Evolutionary conservation across 1,140 invertebrate species (phyloP).

Genomic region (Penaeus chinensis): DNA sequence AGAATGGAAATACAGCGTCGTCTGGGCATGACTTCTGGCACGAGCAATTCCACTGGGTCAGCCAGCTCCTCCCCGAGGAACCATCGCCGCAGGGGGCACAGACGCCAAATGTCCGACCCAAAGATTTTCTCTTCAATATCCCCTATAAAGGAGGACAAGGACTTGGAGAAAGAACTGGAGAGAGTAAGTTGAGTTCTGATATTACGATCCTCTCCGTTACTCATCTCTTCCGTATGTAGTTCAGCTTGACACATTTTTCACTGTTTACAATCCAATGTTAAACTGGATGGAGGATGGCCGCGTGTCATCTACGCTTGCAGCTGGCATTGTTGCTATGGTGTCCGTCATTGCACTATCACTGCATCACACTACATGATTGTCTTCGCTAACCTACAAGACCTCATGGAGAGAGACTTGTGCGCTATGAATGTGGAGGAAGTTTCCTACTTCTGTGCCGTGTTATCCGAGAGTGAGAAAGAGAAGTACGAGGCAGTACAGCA

Average conservation of each 20-base stretch:
- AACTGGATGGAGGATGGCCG: not conserved
- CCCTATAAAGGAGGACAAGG: conserved; percentile 72
- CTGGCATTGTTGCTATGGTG: not conserved
- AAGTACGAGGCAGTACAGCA: too few species aligned
- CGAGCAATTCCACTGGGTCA: conserved; percentile 43
- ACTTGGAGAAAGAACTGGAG: conserved; percentile 69
- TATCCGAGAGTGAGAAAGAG: too few species aligned
- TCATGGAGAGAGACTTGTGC: too few species aligned
- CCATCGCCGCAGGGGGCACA: conserved; percentile 70
- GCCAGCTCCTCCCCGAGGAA: conserved; percentile 61
- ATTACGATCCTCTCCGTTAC: too few species aligned
- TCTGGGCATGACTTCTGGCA: conserved; percentile 61
- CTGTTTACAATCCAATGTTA: conserved; percentile 13
- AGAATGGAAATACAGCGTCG: conserved; percentile 63
- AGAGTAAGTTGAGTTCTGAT: conserved; percentile 65
- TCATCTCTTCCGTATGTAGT: not conserved
- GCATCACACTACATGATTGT: too few species aligned
- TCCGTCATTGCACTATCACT: not conserved
- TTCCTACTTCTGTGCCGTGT: too few species aligned
- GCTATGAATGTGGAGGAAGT: too few species aligned
- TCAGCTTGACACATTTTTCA: not conserved
- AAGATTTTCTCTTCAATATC: conserved; percentile 71
- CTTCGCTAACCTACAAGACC: too few species aligned
- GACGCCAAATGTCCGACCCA: conserved; percentile 72
- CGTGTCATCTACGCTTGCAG: not conserved